Conservation (phyloP, 2,888 invertebrate species). For the Epistrophe eligans region DNA sequence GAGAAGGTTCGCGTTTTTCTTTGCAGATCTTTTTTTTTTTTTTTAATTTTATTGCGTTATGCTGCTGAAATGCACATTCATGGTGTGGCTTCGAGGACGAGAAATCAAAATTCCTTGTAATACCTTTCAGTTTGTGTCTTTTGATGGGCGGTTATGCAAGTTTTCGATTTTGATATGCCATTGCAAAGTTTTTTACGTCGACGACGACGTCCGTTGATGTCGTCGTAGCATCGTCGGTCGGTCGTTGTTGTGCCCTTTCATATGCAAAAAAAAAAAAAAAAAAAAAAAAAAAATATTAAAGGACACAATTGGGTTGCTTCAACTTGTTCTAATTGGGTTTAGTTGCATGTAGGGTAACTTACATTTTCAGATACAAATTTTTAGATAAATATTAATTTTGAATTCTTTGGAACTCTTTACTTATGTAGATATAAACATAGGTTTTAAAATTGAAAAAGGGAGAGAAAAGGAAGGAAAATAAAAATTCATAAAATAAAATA, state of each 20-base stretch:
- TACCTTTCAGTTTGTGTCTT: conserved; percentile 74
- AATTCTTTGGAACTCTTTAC: no score
- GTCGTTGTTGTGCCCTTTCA: conserved; percentile 37
- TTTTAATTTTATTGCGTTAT: neutral
- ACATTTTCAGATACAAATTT: no score
- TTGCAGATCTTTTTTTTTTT: neutral
- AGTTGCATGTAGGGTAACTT: no score
- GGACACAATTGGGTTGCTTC: neutral
- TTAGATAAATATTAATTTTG: no score
- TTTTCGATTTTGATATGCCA: conserved; percentile 72
- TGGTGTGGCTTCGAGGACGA: conserved; percentile 61
- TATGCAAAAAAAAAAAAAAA: conserved; percentile 53
- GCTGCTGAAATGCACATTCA: conserved; percentile 57
- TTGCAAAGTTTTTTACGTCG: conserved; percentile 45
- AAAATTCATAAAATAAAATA: no score
- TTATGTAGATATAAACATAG: no score
- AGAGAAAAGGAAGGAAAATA: no score
- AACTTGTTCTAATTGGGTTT: neutral
- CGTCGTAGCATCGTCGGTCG: neutral
- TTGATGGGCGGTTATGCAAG: conserved; percentile 76
- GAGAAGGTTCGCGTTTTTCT: conserved; percentile 13
- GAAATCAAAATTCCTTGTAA: conserved; percentile 76
- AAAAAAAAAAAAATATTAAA: neutral
- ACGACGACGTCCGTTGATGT: neutral
- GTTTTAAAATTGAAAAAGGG: no score